Evolutionary conservation across 2,888 invertebrate species (phyloP).

Genomic region (Agrotis clavis): DNA sequence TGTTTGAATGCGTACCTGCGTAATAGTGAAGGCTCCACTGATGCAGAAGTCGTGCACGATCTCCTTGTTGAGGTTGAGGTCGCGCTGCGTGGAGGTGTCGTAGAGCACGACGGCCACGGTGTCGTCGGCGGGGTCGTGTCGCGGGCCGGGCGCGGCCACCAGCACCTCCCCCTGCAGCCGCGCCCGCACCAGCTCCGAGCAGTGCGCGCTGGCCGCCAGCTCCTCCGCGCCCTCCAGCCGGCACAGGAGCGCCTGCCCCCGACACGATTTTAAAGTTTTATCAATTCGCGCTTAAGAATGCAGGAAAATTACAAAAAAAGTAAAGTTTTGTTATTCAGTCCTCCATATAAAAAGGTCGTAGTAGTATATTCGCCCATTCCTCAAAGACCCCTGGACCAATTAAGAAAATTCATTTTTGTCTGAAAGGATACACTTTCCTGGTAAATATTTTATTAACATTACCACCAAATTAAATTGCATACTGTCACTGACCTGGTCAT

Average conservation of each 20-base stretch:
- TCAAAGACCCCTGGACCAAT: too few relatives aligned
- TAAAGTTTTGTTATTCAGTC: too few relatives aligned
- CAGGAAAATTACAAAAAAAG: too few relatives aligned
- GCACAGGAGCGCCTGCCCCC: constrained; percentile 92
- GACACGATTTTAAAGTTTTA: neutral
- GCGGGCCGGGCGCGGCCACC: constrained; percentile 89
- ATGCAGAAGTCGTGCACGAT: constrained; percentile 90
- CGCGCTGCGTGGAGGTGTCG: constrained; percentile 92
- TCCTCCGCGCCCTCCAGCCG: constrained; percentile 94
- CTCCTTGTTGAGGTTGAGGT: constrained; percentile 92
- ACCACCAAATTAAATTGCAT: too few relatives aligned
- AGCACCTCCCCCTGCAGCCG: constrained; percentile 90
- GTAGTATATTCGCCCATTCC: too few relatives aligned
- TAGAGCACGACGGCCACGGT: constrained; percentile 91
- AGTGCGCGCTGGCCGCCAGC: constrained; percentile 80
- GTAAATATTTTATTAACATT: too few relatives aligned
- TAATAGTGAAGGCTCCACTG: constrained; percentile 80
- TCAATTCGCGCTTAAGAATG: too few relatives aligned
- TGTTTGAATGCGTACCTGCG: constrained; percentile 72
- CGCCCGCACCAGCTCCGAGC: constrained; percentile 78
- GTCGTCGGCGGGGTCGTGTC: constrained; percentile 85
- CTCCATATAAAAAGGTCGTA: too few relatives aligned
- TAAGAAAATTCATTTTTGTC: too few relatives aligned
- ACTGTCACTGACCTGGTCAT: too few relatives aligned
- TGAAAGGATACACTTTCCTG: too few relatives aligned